Base-by-base conservation (phyloP, 2,113 vertebrate genomes). In the Hipposideros armiger region DNA sequence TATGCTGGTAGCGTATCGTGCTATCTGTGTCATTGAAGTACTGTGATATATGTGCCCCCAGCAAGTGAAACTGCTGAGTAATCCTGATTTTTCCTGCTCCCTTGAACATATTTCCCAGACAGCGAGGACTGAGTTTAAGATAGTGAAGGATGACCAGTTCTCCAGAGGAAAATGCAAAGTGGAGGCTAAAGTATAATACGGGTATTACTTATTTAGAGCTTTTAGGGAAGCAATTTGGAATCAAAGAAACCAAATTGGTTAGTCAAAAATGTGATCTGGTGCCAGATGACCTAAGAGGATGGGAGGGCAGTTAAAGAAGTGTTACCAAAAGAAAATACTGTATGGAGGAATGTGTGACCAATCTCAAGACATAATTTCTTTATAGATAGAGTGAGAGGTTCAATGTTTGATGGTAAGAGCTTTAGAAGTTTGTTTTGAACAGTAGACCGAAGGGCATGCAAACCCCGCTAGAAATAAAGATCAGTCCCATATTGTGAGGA, bases 341-440 rank as follows among this genome's bases (percentile, higher is more conserved):
- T 87, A 22, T 62, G 7, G 85, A 86, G 50, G 54, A 66, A n/a
- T 94, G 22, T 64, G 36, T 54, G 78, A 54, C 58, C 76, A 81
- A 5, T 62, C 84, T 62, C 60, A 90, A 80, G 62, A 58, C 17
- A 45, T 54, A n/a, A 45, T 86, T 84, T 83, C 73, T 95, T 97
- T 62, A 60, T 92, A 83, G 58, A 95, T 89, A 93, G 76, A 92
- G 8, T 70, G 83, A 94, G 77, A 93, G 28, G n/a, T n/a, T 45
- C 96, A 69, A 19, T 73, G 32, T 84, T 93, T 81, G 50, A 45
- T 93, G 32, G 69, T 32, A 60, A 56, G 36, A 80, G 56, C 42
- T 62, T 93, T 86, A 76, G 54, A 85, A 76, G 30, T 86, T 93
- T 95, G 56, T 96, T 96, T 96, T 91, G 42, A 87, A 42, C 14